These are phyloP conservation scores for Psephotus haematonotus DNA, from an alignment of 2,113 vertebrate species.

Conservation along the genomic window DNA sequence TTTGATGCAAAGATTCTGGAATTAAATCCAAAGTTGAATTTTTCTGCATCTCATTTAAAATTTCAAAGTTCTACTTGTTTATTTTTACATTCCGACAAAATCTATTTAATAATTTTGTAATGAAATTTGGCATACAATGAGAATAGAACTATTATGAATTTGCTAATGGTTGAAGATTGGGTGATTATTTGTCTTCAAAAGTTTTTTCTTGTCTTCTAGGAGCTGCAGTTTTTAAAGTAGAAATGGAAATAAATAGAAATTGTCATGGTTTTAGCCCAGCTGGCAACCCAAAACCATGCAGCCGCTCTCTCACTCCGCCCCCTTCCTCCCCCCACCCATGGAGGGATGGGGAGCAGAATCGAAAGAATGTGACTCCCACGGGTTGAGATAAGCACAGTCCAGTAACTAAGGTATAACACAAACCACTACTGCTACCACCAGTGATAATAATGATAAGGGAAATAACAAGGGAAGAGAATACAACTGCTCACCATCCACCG, in stretches of 20 bases:
- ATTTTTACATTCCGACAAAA: not conserved
- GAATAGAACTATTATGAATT: not conserved
- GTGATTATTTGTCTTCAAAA: not conserved
- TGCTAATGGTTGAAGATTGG: not conserved
- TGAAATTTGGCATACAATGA: not conserved
- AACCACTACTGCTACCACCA: too few species aligned
- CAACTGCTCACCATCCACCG: too few species aligned
- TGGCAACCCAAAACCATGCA: too few species aligned
- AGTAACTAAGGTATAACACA: too few species aligned
- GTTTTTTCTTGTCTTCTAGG: not conserved
- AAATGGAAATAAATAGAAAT: not conserved
- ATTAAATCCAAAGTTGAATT: not conserved
- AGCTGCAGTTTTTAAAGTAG: not conserved
- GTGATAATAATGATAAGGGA: too few species aligned
- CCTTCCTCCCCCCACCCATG: too few species aligned
- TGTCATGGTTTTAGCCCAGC: too few species aligned
- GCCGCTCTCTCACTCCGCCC: too few species aligned
- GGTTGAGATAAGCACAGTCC: too few species aligned
- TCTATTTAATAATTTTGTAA: not conserved
- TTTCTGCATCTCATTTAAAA: not conserved
- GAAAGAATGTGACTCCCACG: too few species aligned
- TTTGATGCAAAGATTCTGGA: not conserved
- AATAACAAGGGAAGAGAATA: too few species aligned
- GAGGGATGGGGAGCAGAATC: too few species aligned
- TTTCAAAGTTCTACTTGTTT: not conserved